Percentiles rank a stretch among this genome's conserved stretches.
Conservation (phyloP, 2,797 vertebrate genomes). For the Carcharodon carcharias region DNA sequence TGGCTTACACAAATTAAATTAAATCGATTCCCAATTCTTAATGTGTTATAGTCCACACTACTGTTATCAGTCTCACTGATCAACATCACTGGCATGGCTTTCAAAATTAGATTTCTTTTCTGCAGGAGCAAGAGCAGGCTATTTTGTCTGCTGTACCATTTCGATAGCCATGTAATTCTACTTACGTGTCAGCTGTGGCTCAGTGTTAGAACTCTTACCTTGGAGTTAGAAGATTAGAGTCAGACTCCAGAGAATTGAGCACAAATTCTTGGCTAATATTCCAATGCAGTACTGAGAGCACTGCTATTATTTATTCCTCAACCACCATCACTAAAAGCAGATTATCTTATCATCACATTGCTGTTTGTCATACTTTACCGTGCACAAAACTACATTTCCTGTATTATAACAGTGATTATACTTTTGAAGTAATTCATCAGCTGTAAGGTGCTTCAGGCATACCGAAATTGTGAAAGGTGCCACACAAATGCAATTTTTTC, state of each 20-base stretch:
- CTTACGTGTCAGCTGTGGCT: background rate
- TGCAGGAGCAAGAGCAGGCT: background rate
- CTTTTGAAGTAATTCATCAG: background rate
- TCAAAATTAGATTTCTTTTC: background rate
- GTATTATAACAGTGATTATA: background rate
- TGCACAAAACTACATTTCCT: background rate
- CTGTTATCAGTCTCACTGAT: background rate
- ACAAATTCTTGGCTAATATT: background rate
- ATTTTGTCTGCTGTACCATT: background rate
- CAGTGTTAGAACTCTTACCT: background rate
- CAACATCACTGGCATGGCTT: background rate
- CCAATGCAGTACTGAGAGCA: background rate
- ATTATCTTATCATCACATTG: background rate
- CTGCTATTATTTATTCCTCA: background rate
- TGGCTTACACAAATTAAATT: conserved; percentile 21
- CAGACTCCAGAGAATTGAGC: background rate
- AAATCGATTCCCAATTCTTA: background rate
- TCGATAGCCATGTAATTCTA: background rate
- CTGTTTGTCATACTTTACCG: background rate
- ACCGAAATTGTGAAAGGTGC: background rate
- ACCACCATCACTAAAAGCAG: background rate
- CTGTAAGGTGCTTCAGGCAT: background rate
- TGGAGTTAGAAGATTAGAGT: background rate
- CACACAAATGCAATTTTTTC: background rate
- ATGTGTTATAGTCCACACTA: background rate